phyloP scores from a whole-genome alignment of 2,888 invertebrate genomes.

The Aphodius granarius region DNA sequence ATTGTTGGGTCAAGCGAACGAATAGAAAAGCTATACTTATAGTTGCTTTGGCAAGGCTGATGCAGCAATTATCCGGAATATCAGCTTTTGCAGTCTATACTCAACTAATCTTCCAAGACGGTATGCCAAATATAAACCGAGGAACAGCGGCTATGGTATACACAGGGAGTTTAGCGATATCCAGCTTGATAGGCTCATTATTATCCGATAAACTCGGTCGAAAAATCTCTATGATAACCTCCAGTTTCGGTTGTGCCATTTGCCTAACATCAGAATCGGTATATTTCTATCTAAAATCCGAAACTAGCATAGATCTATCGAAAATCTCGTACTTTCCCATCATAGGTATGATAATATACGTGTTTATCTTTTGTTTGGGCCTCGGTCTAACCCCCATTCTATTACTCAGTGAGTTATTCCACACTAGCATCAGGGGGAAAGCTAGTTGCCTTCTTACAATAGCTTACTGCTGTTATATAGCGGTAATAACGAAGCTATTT shows the following conservation, averaged over 20 bases:
- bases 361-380: slow-evolving; percentile 39
- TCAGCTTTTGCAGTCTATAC: slow-evolving; percentile 42
- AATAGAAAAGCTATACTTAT: slow-evolving; percentile 43
- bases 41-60: slow-evolving; percentile 35
- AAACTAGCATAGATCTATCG: slow-evolving; percentile 28
- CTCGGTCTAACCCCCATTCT: slow-evolving; percentile 40
- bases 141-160: slow-evolving; percentile 43
- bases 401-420: slow-evolving; percentile 43
- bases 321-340: slow-evolving; percentile 41
- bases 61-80: slow-evolving; percentile 44
- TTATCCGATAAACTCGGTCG: slow-evolving; percentile 38
- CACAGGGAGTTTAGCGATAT: slow-evolving; percentile 28
- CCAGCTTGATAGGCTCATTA: slow-evolving; percentile 25
- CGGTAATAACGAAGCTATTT: slow-evolving; percentile 42
- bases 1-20: slow-evolving; percentile 40
- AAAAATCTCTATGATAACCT: slow-evolving; percentile 35
- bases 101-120: slow-evolving; percentile 45
- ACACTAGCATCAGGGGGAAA: slow-evolving; percentile 43
- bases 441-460: slow-evolving; percentile 38
- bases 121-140: slow-evolving; percentile 42
- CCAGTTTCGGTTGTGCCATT: slow-evolving; percentile 31
- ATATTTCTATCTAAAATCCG: slow-evolving; percentile 38
- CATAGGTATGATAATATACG: slow-evolving; percentile 40
- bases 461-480: slow-evolving; percentile 37
- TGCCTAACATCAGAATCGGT: slow-evolving; percentile 33